These are phyloP conservation scores for Anthopleura xanthogrammica DNA, from an alignment of 92 coral and sea anemone genomes.

Conservation along the genomic window DNA sequence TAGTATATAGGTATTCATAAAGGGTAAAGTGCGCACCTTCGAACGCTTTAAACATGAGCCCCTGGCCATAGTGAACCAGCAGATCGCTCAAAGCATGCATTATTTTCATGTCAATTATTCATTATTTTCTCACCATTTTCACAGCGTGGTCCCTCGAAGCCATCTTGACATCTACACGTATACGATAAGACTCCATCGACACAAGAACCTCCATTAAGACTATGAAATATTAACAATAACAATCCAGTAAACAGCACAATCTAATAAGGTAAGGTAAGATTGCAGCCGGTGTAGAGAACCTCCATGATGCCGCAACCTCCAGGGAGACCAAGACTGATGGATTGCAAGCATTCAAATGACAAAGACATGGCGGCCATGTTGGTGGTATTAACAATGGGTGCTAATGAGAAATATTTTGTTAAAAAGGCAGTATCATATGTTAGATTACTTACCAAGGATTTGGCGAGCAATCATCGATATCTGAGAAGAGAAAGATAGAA, in stretches of 20 bases:
- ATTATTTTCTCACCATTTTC: conserved; percentile 29
- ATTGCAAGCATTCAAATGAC: too few species aligned
- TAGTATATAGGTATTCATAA: neutral
- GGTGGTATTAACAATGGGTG: too few species aligned
- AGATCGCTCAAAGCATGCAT: too few species aligned
- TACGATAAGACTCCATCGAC: conserved; percentile 52
- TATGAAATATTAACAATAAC: neutral
- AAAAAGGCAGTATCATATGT: too few species aligned
- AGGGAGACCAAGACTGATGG: too few species aligned
- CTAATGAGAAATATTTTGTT: too few species aligned
- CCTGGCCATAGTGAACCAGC: neutral
- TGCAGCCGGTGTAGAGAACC: neutral
- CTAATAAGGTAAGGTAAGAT: neutral
- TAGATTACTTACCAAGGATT: conserved; percentile 59
- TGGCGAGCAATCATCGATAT: conserved; percentile 58
- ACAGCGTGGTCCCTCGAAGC: conserved; percentile 53
- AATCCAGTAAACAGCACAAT: neutral
- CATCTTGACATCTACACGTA: conserved; percentile 53
- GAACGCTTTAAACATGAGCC: neutral
- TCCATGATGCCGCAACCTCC: too few species aligned
- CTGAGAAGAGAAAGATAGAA: conserved; percentile 19
- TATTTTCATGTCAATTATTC: neutral
- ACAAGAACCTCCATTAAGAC: conserved; percentile 53
- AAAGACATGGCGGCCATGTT: too few species aligned
- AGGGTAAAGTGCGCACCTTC: neutral